phyloP scores from a whole-genome alignment of 2,113 vertebrate genomes.

The Mionectes macconnelli region DNA sequence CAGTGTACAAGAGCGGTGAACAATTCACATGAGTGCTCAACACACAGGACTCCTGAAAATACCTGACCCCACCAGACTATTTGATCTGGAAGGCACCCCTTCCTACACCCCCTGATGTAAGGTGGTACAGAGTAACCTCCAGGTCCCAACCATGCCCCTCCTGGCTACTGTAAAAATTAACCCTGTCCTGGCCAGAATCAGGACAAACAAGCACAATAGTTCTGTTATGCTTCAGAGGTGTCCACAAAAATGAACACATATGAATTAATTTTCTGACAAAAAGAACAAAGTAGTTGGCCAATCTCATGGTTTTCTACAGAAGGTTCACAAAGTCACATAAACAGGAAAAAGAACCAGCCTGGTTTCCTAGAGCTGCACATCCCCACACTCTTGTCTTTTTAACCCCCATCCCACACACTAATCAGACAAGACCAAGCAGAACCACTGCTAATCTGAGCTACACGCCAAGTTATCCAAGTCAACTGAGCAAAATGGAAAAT shows the following conservation, averaged over 20 bases:
- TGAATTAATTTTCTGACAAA: neutral
- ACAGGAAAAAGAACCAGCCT: neutral
- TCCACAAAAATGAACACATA: neutral
- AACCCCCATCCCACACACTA: neutral
- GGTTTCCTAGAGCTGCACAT: neutral
- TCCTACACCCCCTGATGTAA: fast-evolving
- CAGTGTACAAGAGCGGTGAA: neutral
- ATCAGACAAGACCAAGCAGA: neutral
- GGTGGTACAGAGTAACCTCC: neutral
- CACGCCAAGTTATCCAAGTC: neutral
- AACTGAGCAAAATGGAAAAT: neutral
- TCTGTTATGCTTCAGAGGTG: neutral
- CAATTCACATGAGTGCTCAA: neutral
- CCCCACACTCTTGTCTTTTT: neutral
- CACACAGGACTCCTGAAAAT: fast-evolving
- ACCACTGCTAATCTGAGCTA: neutral
- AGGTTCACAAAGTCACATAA: fast-evolving
- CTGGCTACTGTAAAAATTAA: neutral
- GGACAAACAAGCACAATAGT: neutral
- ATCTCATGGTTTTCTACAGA: neutral
- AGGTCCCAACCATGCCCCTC: fast-evolving
- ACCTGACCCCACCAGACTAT: neutral
- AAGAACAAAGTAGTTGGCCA: no score
- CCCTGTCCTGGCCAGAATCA: neutral
- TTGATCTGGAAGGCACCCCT: neutral